Evolutionary conservation across 1,140 invertebrate genomes (phyloP).

Genomic region (Heliconius hermathena): DNA sequence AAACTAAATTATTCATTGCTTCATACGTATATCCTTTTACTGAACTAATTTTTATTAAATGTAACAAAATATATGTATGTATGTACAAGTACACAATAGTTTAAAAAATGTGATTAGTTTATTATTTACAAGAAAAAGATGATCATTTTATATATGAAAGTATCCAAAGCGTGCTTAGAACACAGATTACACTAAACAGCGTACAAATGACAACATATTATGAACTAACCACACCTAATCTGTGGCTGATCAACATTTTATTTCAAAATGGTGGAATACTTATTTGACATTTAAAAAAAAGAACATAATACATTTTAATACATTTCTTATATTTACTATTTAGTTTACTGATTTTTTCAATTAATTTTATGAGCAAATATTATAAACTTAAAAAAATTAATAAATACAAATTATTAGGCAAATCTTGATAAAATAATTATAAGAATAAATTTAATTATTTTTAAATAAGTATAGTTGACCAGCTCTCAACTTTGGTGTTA

Average conservation of each 20-base stretch:
- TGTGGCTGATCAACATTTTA: neutral
- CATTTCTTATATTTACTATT: too few relatives aligned
- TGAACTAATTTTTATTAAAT: neutral
- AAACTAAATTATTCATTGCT: neutral
- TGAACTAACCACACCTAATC: slow-evolving; percentile 23
- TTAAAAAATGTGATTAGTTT: neutral
- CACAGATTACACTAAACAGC: slow-evolving; percentile 22
- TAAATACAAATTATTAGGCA: neutral
- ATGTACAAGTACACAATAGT: neutral
- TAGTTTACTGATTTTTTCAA: too few relatives aligned
- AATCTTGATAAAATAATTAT: too few relatives aligned
- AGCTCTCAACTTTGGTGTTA: slow-evolving; percentile 27
- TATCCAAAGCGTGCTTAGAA: slow-evolving; percentile 8
- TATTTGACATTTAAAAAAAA: neutral
- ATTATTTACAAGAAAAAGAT: neutral
- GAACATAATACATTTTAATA: neutral
- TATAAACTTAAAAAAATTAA: too few relatives aligned
- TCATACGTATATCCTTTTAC: neutral
- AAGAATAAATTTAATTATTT: neutral
- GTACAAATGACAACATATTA: slow-evolving; percentile 14
- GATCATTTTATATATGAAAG: neutral
- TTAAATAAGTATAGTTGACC: slow-evolving; percentile 17
- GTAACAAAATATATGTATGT: neutral
- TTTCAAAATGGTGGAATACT: neutral
- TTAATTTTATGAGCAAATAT: too few relatives aligned